These are phyloP conservation scores for Bicyclus anynana DNA, from an alignment of 1,140 invertebrate genomes.

Conservation along the genomic window DNA sequence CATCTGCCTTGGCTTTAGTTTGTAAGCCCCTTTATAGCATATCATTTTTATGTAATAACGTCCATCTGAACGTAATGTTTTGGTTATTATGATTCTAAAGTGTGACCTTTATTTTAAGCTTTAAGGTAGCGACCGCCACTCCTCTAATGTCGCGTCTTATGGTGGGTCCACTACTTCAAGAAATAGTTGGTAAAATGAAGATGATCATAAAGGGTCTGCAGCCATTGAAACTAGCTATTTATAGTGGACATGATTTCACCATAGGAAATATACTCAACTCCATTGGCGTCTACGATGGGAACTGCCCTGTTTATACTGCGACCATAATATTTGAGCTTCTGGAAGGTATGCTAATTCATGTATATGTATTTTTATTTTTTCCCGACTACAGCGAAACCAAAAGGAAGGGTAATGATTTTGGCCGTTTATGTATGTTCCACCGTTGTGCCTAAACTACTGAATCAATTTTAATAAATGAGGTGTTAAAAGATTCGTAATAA, in stretches of 20 bases:
- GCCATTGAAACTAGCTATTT: slow-evolving; percentile 83
- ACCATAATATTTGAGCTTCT: slow-evolving; percentile 85
- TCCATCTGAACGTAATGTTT: too few species aligned
- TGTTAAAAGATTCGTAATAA: too few species aligned
- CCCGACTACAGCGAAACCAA: too few species aligned
- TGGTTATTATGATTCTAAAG: too few species aligned
- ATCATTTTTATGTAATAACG: too few species aligned
- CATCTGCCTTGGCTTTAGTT: too few species aligned
- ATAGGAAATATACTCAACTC: slow-evolving; percentile 86
- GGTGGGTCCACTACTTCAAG: slow-evolving; percentile 82
- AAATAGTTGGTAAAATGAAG: slow-evolving; percentile 80
- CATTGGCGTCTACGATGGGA: slow-evolving; percentile 84
- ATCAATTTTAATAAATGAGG: too few species aligned
- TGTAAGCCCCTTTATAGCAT: too few species aligned
- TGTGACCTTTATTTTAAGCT: slow-evolving; percentile 51
- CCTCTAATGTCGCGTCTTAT: slow-evolving; percentile 76
- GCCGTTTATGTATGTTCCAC: too few species aligned
- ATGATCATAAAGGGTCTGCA: slow-evolving; percentile 47
- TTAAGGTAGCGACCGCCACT: slow-evolving; percentile 73
- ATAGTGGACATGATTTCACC: slow-evolving; percentile 91
- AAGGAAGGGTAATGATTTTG: too few species aligned
- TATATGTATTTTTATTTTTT: too few species aligned
- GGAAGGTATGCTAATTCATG: slow-evolving; percentile 44
- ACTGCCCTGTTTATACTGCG: slow-evolving; percentile 85
- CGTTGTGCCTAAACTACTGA: too few species aligned